Percentiles rank a stretch among this genome's conserved stretches.
These are phyloP conservation scores for Vulpes lagopus DNA, from an alignment of 2,113 vertebrate species.

Conservation along the genomic window DNA sequence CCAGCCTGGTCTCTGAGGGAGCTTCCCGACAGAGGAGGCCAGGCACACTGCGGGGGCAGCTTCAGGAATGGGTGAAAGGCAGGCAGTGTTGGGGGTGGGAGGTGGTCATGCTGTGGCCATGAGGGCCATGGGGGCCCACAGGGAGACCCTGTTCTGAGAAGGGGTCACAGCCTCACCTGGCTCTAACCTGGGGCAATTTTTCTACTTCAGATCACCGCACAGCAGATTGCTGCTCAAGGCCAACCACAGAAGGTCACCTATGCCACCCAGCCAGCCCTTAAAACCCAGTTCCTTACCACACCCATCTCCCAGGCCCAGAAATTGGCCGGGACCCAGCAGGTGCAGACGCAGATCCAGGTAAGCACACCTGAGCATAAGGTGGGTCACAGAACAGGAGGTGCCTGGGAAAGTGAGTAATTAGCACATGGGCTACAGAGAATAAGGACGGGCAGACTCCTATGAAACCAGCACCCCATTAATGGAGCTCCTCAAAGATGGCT, in stretches of 20 bases:
- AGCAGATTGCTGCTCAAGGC: constrained; percentile 93
- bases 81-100: neutral
- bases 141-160: neutral
- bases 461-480: neutral
- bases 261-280: constrained; percentile 93
- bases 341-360: constrained; percentile 94
- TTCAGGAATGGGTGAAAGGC: neutral
- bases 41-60: accelerated
- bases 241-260: constrained; percentile 96
- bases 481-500: neutral
- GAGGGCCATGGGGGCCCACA: neutral
- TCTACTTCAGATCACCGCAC: constrained; percentile 85
- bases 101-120: neutral
- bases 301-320: constrained; percentile 94
- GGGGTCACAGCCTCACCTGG: accelerated
- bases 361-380: neutral
- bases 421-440: neutral
- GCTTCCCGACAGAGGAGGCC: neutral
- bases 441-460: neutral
- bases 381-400: neutral
- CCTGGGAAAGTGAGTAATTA: neutral
- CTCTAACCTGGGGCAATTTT: neutral
- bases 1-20: neutral
- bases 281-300: constrained; percentile 95
- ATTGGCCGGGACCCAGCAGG: constrained; percentile 92